These are phyloP conservation scores for Acronicta aceris DNA, from an alignment of 2,888 invertebrate genomes.

Conservation along the genomic window DNA sequence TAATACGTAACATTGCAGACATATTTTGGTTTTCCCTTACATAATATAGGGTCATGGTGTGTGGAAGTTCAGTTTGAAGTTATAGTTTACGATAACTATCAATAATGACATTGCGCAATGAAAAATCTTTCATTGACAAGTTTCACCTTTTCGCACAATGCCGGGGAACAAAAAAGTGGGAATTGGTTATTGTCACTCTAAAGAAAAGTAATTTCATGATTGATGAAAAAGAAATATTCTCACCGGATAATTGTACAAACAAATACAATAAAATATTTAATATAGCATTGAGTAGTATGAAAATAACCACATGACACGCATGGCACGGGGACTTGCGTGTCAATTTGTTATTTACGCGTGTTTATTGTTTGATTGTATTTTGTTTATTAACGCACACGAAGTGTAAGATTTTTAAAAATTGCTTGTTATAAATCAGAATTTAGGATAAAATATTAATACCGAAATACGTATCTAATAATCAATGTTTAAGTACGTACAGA, in stretches of 20 bases:
- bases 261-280: slow-evolving; percentile 8
- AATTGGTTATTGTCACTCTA: slow-evolving; percentile 22
- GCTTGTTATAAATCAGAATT: too few species aligned
- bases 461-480: too few species aligned
- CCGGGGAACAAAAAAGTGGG: slow-evolving; percentile 38
- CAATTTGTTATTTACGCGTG: slow-evolving; percentile 8
- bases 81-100: too few species aligned
- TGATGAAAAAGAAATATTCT: slow-evolving; percentile 23
- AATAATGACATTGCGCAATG: slow-evolving; percentile 7
- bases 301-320: slow-evolving; percentile 16
- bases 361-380: slow-evolving; percentile 9
- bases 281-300: slow-evolving; percentile 7
- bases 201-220: slow-evolving; percentile 21
- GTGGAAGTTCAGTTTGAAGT: too few species aligned
- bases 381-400: background rate
- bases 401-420: background rate
- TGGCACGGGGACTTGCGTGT: slow-evolving; percentile 31
- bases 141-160: slow-evolving; percentile 42
- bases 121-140: slow-evolving; percentile 19
- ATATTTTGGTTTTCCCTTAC: too few species aligned
- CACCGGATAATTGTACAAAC: slow-evolving; percentile 15
- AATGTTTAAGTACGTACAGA: too few species aligned
- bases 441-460: too few species aligned
- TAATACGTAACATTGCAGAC: too few species aligned
- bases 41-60: too few species aligned